Percentiles rank a stretch among this genome's conserved stretches.
Evolutionary conservation across 2,797 vertebrate species (phyloP).

Genomic region (Eulemur mongoz): DNA sequence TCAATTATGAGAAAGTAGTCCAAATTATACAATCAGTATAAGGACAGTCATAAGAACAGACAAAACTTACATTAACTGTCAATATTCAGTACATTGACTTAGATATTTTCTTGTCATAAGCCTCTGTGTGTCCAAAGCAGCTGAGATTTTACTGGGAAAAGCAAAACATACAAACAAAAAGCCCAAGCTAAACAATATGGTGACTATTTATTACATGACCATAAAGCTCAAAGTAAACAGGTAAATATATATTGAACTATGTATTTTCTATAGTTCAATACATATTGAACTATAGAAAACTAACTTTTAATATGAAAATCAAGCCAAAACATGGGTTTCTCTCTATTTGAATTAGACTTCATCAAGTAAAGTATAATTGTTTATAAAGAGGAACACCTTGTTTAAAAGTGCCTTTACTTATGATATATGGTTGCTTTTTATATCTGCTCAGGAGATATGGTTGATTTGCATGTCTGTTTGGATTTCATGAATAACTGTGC

Average conservation of each 20-base stretch:
- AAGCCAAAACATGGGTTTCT: neutral
- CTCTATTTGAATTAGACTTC: neutral
- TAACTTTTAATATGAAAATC: neutral
- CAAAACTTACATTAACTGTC: neutral
- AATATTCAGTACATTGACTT: neutral
- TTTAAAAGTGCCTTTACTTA: neutral
- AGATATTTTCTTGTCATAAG: neutral
- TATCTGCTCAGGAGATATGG: neutral
- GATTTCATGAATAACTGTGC: neutral
- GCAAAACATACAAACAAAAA: neutral
- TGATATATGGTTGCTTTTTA: neutral
- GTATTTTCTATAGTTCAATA: no score
- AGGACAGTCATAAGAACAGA: neutral
- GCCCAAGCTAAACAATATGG: neutral
- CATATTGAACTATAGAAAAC: neutral
- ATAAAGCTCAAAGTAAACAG: neutral
- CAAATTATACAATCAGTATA: neutral
- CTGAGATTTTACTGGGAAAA: neutral
- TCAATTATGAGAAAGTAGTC: conserved; percentile 47
- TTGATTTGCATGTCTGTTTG: neutral
- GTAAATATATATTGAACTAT: neutral
- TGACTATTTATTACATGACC: neutral
- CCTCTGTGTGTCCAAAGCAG: neutral
- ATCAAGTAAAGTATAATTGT: neutral
- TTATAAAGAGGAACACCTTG: neutral